Evolutionary conservation across 1,140 invertebrate genomes (phyloP), one percentile per base, ranked within the genome.

Genomic region (Vanessa atalanta): DNA sequence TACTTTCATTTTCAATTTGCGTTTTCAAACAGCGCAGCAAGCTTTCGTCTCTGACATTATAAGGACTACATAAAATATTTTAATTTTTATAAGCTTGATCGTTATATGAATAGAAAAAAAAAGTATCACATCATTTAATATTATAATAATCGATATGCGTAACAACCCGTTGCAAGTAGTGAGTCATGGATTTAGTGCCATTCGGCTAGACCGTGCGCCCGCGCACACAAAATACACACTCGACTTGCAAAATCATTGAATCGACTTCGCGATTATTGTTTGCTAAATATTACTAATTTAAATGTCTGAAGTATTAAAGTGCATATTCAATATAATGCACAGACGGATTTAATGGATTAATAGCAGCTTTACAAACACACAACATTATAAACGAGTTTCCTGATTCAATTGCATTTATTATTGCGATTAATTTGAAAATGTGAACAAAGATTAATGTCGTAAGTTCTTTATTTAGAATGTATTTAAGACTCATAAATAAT

Each of bases 181-280:
- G 78, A 79, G 70, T 79, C 78, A 81, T 23, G 23, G 63, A 61
- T 51, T 50, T 61, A 70, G 69, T 74, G 47, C 53, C 11, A 70
- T 75, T 73, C 75, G 75, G 73, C 75, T 77, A 79, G 68, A 74
- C 73, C 51, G 31, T 43, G 72, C 70, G 70, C 73, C 69, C 60
- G 72, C 70, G 70, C 70, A 69, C 55, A 69, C 66, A n/a, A 53
- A 55, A 68, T 55, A 26, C 51, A 68, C 16, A 57, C 65, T 67
- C 51, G 37, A 68, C 53, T 47, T 15, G 51, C 66, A 69, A 69
- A 9, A 60, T 43, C 20, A 57, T 9, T 68, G 15, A 65, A 65
- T 31, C 12, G 23, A 64, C 50, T 37, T 16, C 63, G 47, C 61
- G 63, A 72, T 61, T 61, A 37, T 61, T 57, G 55, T 57, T 61